Conservation (phyloP, 2,113 vertebrate species). For the Manacus vitellinus region DNA sequence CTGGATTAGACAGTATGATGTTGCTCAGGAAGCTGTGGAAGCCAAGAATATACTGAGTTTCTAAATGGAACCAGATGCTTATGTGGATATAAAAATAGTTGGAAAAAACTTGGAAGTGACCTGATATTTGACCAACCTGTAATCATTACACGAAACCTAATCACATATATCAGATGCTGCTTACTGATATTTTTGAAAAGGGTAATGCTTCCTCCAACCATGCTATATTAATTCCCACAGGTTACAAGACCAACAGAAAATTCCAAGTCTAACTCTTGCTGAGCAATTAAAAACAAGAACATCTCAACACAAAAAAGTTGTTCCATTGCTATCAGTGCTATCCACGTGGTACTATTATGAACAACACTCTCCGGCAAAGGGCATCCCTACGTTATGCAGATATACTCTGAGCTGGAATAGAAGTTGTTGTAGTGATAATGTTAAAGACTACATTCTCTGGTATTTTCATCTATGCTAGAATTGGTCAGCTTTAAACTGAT, state of each 20-base stretch:
- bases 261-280: background rate
- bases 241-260: background rate
- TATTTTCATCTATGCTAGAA: background rate
- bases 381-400: background rate
- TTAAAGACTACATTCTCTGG: background rate
- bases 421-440: fast-evolving
- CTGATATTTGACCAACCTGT: background rate
- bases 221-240: background rate
- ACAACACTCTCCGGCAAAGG: background rate
- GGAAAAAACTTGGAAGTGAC: background rate
- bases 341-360: fast-evolving
- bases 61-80: background rate
- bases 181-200: background rate
- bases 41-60: background rate
- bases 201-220: background rate
- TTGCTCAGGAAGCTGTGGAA: background rate
- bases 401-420: background rate
- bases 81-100: background rate
- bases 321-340: background rate
- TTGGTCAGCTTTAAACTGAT: background rate
- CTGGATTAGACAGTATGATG: background rate
- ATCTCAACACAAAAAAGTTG: fast-evolving
- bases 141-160: background rate
- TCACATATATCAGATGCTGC: background rate
- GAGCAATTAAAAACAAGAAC: background rate